phyloP scores from a whole-genome alignment of 2,797 vertebrate genomes.

The Gastrophryne carolinensis region DNA sequence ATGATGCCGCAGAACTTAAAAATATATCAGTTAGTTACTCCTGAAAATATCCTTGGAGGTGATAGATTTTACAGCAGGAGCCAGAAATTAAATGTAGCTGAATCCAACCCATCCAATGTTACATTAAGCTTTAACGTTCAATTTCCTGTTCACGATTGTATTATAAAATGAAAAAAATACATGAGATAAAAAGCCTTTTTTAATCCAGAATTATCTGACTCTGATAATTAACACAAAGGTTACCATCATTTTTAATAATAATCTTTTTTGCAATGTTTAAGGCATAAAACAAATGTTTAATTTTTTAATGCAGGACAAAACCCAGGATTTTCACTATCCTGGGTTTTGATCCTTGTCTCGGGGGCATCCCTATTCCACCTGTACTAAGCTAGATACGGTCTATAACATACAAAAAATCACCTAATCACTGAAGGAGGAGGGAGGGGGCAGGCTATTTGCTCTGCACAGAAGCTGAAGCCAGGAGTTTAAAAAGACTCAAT shows the following conservation, averaged over 20 bases:
- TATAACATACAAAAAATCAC: too few species aligned
- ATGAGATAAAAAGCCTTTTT: slow-evolving; percentile 19
- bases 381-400: too few species aligned
- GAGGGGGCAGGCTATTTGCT: too few species aligned
- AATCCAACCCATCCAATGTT: slow-evolving; percentile 41
- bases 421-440: too few species aligned
- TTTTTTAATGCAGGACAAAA: too few species aligned
- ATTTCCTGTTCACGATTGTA: slow-evolving; percentile 35
- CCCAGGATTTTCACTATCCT: too few species aligned
- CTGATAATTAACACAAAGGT: background rate
- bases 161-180: slow-evolving; percentile 37
- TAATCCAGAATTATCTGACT: background rate
- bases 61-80: slow-evolving; percentile 41
- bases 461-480: too few species aligned
- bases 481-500: too few species aligned
- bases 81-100: slow-evolving; percentile 49
- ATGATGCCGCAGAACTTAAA: slow-evolving; percentile 52
- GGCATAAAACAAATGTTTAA: too few species aligned
- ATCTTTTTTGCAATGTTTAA: too few species aligned
- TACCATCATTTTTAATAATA: background rate
- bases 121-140: slow-evolving; percentile 38
- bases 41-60: slow-evolving; percentile 33
- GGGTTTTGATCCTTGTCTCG: too few species aligned
- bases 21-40: slow-evolving; percentile 45
- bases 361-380: too few species aligned